Base-by-base conservation (phyloP, 2,888 invertebrate genomes). In the Dasysyrphus tricinctus region DNA sequence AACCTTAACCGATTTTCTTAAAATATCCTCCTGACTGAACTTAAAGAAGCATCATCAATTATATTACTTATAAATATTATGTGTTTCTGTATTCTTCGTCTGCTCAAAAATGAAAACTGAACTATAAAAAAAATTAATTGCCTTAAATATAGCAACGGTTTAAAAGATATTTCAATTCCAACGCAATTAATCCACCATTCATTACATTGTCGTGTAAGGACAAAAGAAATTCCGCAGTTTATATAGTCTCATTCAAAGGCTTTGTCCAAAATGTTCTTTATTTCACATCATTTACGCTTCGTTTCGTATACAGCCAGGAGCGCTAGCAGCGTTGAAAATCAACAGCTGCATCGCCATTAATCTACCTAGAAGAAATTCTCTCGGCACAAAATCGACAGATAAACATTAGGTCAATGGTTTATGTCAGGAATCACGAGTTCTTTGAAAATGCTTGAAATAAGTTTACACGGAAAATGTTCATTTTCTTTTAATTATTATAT, bases 321-420 rank as follows among this genome's bases (percentile, higher is more conserved):
- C 14, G 5, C 34, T n/a, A 34, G n/a, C 4, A 14, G 14, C 47
- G 16, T 49, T 67, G 5, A 19, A 16, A 49, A 37, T 19, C 19
- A 57, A 49, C 67, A 67, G 67, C 47, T 49, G 67, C 49, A 14
- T 37, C 37, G 67, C 34, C 34, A 49, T 49, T 34, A 16, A 24
- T 37, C 42, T 24, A 51, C 12, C 16, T 39, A 39, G n/a, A 67
- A 39, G n/a, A 67, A 74, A 56, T 67, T n/a, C 57, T 57, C 42
- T 56, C 24, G 24, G 7, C 49, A 16, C 59, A n/a, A 70, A 61
- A 63, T 54, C 73, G 56, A 65, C 65, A 57, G 47, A 57, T 51
- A 77, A 34, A 73, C 70, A 73, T 79, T 67, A 44, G 80, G 80
- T 80, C 80, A 80, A 80, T 80, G 80, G 80, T 74, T 74, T 80